phyloP scores from a whole-genome alignment of 1,140 invertebrate genomes.

The Drosophila teissieri region DNA sequence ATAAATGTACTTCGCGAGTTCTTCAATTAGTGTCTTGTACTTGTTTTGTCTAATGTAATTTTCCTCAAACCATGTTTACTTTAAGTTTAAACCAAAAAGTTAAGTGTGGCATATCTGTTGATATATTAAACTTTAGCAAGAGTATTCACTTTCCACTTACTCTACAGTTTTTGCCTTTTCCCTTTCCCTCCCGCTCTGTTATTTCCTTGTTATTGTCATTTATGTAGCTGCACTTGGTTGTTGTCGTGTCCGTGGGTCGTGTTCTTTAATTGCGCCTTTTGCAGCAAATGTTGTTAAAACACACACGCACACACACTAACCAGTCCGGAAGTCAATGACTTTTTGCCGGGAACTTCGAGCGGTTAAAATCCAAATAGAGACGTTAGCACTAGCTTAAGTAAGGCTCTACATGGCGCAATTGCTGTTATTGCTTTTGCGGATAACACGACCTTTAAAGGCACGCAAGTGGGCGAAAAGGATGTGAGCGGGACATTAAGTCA shows the following conservation, averaged over 20 bases:
- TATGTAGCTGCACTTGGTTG: slow-evolving; percentile 62
- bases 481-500: slow-evolving; percentile 70
- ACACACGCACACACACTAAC: slow-evolving; percentile 1
- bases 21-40: no score
- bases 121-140: neutral
- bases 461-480: slow-evolving; percentile 28
- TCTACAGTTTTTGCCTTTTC: neutral
- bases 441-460: slow-evolving; percentile 70
- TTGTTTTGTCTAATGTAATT: no score
- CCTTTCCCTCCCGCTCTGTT: neutral
- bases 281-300: slow-evolving; percentile 55
- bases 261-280: slow-evolving; percentile 75
- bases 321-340: slow-evolving; percentile 73
- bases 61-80: no score
- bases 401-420: slow-evolving; percentile 39
- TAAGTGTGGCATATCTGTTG: no score
- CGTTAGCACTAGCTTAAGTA: slow-evolving; percentile 68
- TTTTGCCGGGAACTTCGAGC: slow-evolving; percentile 51
- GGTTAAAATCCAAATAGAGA: slow-evolving; percentile 73
- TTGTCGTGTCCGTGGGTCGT: slow-evolving; percentile 62
- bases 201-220: slow-evolving; percentile 43
- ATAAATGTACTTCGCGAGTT: no score
- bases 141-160: neutral
- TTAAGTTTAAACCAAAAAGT: no score
- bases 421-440: slow-evolving; percentile 47